These are phyloP conservation scores for Ctenochaetus hawaiiensis DNA, from an alignment of 2,797 vertebrate genomes.

Conservation along the genomic window DNA sequence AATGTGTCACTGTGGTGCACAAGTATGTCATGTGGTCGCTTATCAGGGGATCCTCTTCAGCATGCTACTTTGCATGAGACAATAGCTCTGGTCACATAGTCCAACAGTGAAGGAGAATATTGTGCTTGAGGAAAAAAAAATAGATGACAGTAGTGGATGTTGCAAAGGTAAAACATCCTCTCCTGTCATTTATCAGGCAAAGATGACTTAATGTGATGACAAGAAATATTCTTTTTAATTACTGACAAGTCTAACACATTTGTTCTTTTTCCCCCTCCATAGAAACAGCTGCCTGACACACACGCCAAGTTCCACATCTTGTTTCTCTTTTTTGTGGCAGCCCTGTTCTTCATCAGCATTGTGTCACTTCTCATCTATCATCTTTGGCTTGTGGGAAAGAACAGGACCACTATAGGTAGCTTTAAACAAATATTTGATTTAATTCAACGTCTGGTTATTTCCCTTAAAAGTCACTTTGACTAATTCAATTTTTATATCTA, in stretches of 20 bases:
- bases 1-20: constrained; percentile 24
- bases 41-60: constrained; percentile 43
- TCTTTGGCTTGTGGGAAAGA: constrained; percentile 96
- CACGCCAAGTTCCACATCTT: constrained; percentile 97
- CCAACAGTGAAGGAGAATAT: constrained; percentile 20
- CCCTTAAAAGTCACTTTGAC: not conserved
- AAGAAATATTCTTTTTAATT: not conserved
- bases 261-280: constrained; percentile 50
- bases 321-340: constrained; percentile 97
- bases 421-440: not conserved
- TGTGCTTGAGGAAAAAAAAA: constrained; percentile 6
- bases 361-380: constrained; percentile 96
- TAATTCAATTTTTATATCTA: not conserved
- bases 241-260: not conserved
- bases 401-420: constrained; percentile 97
- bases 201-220: not conserved
- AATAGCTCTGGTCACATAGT: constrained; percentile 39
- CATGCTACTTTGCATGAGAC: constrained; percentile 31
- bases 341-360: constrained; percentile 96
- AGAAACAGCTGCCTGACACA: constrained; percentile 91
- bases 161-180: not conserved
- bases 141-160: too few relatives aligned
- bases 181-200: not conserved
- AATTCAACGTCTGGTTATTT: not conserved
- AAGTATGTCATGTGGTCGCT: constrained; percentile 26